Evolutionary conservation across 1,140 invertebrate species (phyloP).

Genomic region (Drosophila truncata): DNA sequence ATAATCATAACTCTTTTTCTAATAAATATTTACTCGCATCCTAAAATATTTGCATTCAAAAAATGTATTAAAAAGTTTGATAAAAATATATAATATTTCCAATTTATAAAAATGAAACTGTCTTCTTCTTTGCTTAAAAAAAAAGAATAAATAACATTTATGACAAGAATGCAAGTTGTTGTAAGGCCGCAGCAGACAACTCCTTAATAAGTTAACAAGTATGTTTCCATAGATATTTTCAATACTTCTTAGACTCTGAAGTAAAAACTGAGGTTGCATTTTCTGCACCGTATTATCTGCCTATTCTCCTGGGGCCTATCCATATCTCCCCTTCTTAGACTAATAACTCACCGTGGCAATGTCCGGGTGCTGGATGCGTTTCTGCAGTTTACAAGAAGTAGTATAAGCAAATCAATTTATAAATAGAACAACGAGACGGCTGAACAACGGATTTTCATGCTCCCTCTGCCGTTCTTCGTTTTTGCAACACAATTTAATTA

Average conservation of each 20-base stretch:
- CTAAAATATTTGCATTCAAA: neutral
- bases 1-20: neutral
- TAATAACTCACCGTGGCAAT: constrained; percentile 56
- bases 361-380: constrained; percentile 11
- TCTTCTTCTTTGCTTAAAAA: neutral
- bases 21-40: neutral
- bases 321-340: constrained; percentile 1
- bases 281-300: neutral
- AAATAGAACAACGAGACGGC: constrained; percentile 56
- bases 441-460: constrained; percentile 56
- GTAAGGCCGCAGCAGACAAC: neutral
- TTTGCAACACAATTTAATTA: constrained; percentile 75
- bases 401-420: constrained; percentile 61
- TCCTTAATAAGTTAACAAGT: neutral
- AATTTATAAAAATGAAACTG: no score
- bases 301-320: neutral
- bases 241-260: neutral
- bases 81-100: no score
- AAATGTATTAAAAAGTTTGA: no score
- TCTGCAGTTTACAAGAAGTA: constrained; percentile 14
- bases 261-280: neutral
- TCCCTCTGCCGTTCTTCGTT: constrained; percentile 31
- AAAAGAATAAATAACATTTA: neutral
- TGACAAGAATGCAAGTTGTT: neutral
- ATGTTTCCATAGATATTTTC: neutral